Evolutionary conservation across 2,888 invertebrate species (phyloP).

Genomic region (Hydriomena furcata): DNA sequence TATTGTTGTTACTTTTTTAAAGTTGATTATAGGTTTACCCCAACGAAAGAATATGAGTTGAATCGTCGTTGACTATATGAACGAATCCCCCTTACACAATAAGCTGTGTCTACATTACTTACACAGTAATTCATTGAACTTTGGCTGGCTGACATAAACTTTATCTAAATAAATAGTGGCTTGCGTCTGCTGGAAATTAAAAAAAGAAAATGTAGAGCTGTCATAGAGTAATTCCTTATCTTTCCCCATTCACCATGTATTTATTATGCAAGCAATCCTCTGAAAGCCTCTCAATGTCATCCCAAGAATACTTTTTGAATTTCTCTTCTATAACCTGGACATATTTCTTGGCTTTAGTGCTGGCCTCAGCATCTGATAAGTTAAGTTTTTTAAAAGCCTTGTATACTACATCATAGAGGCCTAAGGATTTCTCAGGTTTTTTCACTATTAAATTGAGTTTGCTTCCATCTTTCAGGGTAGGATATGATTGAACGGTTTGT

Average conservation of each 20-base stretch:
- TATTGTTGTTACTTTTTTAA: slow-evolving; percentile 5
- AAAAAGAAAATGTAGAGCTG: background rate
- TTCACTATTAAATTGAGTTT: slow-evolving; percentile 89
- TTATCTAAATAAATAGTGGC: too few species aligned
- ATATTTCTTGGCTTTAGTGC: slow-evolving; percentile 83
- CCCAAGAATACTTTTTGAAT: slow-evolving; percentile 81
- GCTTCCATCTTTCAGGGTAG: slow-evolving; percentile 88
- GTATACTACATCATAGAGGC: slow-evolving; percentile 82
- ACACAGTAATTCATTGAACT: too few species aligned
- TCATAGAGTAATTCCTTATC: background rate
- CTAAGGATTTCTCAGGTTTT: slow-evolving; percentile 86
- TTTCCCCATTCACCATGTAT: slow-evolving; percentile 38
- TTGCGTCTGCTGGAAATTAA: background rate
- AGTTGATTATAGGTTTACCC: too few species aligned
- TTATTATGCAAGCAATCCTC: slow-evolving; percentile 59
- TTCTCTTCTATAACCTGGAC: slow-evolving; percentile 80
- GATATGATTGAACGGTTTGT: slow-evolving; percentile 87
- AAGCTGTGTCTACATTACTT: too few species aligned
- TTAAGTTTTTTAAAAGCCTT: slow-evolving; percentile 85
- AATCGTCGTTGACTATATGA: too few species aligned
- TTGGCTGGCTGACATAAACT: too few species aligned
- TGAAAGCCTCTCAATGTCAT: slow-evolving; percentile 83
- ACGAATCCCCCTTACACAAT: too few species aligned
- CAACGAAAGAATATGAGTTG: too few species aligned
- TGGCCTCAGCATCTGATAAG: slow-evolving; percentile 85